phyloP scores from a whole-genome alignment of 2,888 invertebrate genomes.

The Drosophila cyrtoloma region DNA sequence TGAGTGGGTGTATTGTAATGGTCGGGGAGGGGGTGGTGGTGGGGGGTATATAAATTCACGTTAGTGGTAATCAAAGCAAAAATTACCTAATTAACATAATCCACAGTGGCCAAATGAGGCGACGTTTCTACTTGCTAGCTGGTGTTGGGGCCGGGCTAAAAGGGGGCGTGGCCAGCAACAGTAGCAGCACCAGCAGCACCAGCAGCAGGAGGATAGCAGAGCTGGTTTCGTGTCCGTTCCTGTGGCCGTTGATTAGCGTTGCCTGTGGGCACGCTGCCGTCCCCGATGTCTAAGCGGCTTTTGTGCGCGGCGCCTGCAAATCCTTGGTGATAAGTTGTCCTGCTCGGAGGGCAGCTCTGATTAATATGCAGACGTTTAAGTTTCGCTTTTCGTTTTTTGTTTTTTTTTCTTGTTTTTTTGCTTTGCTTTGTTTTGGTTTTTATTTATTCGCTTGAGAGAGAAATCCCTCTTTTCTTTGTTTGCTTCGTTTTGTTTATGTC shows the following conservation, averaged over 20 bases:
- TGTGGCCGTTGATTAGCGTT: conserved; percentile 72
- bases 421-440: conserved; percentile 21
- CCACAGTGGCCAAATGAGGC: conserved; percentile 81
- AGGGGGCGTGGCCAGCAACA: conserved; percentile 33
- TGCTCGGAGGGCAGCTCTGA: conserved; percentile 50
- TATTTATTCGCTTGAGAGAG: conserved; percentile 26
- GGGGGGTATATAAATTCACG: conserved; percentile 50
- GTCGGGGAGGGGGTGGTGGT: not conserved
- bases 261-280: conserved; percentile 40
- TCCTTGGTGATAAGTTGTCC: conserved; percentile 79
- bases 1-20: not conserved
- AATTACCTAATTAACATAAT: conserved; percentile 83
- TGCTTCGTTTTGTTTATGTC: conserved; percentile 23
- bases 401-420: not conserved
- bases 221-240: conserved; percentile 30
- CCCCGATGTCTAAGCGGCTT: conserved; percentile 56
- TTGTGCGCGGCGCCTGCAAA: conserved; percentile 52
- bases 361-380: conserved; percentile 80
- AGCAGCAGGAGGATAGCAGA: conserved; percentile 1
- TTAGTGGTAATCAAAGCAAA: conserved; percentile 79
- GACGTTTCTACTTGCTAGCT: conserved; percentile 45
- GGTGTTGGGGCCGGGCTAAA: conserved; percentile 18
- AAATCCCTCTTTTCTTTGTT: conserved; percentile 21
- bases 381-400: conserved; percentile 57
- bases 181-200: conserved; percentile 6